These are phyloP conservation scores for Cheumatopsyche charites DNA, from an alignment of 1,140 invertebrate genomes.

Conservation along the genomic window DNA sequence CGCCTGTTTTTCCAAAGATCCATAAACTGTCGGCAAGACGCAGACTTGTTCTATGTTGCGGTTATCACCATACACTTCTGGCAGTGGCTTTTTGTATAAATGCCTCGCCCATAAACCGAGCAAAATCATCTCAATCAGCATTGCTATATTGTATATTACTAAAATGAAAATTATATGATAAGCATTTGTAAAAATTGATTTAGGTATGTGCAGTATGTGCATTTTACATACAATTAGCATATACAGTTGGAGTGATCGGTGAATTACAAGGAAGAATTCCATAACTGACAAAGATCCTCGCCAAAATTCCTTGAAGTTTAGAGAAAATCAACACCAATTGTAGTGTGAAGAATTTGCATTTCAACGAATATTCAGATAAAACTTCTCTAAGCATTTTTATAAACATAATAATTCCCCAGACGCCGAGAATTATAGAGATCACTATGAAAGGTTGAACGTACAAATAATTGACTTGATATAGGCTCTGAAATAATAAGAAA, in stretches of 20 bases:
- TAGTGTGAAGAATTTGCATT: slow-evolving; percentile 60
- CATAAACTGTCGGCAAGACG: slow-evolving; percentile 28
- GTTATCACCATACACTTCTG: slow-evolving; percentile 49
- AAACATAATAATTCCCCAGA: slow-evolving; percentile 68
- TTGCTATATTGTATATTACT: slow-evolving; percentile 67
- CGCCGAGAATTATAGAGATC: slow-evolving; percentile 65
- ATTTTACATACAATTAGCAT: slow-evolving; percentile 54
- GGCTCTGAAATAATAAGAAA: slow-evolving; percentile 58
- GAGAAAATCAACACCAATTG: slow-evolving; percentile 63
- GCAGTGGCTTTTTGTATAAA: slow-evolving; percentile 61
- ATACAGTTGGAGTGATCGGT: slow-evolving; percentile 55
- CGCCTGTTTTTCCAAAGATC: slow-evolving; percentile 12
- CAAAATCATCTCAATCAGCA: slow-evolving; percentile 67
- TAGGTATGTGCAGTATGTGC: not conserved
- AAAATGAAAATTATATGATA: slow-evolving; percentile 49
- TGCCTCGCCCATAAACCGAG: slow-evolving; percentile 62
- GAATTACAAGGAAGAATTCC: slow-evolving; percentile 60
- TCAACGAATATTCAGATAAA: slow-evolving; percentile 56
- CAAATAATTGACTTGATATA: slow-evolving; percentile 65
- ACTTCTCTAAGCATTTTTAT: slow-evolving; percentile 59
- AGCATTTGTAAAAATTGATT: not conserved
- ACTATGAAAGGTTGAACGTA: slow-evolving; percentile 66
- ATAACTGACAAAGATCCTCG: slow-evolving; percentile 57
- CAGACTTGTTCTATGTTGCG: slow-evolving; percentile 51
- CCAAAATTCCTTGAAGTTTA: slow-evolving; percentile 62